Evolutionary conservation across 2,797 vertebrate genomes (phyloP).

Genomic region (Molothrus aeneus): DNA sequence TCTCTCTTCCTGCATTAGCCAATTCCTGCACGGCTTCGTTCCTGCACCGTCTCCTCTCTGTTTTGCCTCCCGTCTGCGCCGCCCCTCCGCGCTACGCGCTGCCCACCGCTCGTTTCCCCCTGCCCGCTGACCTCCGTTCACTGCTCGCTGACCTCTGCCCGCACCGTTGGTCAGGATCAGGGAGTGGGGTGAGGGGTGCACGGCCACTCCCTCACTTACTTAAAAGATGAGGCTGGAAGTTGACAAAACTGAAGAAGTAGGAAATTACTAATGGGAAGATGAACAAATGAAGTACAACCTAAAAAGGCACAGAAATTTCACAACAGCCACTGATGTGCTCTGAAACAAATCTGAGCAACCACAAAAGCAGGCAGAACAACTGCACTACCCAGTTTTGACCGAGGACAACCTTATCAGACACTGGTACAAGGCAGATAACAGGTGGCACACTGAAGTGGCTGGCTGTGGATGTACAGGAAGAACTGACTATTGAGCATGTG

Average conservation of each 20-base stretch:
- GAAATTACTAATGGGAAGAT: background rate
- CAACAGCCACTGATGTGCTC: background rate
- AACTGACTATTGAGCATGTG: background rate
- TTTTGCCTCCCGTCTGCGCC: accelerated
- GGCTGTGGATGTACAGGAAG: background rate
- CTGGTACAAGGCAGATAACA: too few relatives aligned
- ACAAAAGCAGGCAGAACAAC: background rate
- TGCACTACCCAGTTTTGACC: background rate
- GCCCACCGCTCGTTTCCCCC: background rate
- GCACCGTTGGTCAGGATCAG: background rate
- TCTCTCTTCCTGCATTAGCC: accelerated
- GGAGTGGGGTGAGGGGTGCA: background rate
- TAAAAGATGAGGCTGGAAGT: background rate
- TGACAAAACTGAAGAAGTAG: background rate
- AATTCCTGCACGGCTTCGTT: accelerated
- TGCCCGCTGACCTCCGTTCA: background rate
- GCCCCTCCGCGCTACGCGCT: background rate
- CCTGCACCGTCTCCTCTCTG: accelerated
- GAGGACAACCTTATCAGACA: background rate
- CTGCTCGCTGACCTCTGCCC: background rate
- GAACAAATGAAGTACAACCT: accelerated
- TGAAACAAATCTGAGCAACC: background rate
- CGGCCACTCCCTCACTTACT: background rate
- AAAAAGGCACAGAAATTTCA: background rate
- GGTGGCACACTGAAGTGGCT: background rate